Evolutionary conservation across 2,888 invertebrate species (phyloP).

Genomic region (Incurvaria masculella): DNA sequence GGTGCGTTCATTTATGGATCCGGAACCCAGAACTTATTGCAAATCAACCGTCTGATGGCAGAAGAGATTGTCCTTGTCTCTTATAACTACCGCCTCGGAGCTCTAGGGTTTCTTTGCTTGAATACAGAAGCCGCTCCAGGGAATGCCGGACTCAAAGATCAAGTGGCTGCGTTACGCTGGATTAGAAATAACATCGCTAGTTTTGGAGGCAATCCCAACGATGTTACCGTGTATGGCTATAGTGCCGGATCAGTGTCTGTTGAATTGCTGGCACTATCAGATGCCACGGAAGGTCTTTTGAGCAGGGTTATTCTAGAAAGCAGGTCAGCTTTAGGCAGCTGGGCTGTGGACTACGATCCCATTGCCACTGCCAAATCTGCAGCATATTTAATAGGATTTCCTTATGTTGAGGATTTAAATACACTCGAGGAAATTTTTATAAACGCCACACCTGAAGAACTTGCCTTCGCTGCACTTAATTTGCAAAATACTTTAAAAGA

Average conservation of each 20-base stretch:
- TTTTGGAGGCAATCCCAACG: slow-evolving; percentile 4
- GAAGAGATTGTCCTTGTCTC: slow-evolving; percentile 3
- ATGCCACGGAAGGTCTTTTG: slow-evolving; percentile 1
- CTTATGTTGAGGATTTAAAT: slow-evolving; percentile 2
- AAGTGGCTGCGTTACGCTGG: slow-evolving; percentile 5
- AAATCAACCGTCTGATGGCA: no score
- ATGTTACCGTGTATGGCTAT: slow-evolving; percentile 4
- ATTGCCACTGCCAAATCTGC: neutral
- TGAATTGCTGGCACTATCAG: slow-evolving; percentile 1
- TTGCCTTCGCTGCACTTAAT: no score
- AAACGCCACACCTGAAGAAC: neutral
- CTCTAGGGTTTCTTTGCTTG: slow-evolving; percentile 4
- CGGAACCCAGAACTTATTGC: neutral
- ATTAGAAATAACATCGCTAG: slow-evolving; percentile 2
- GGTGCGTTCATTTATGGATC: neutral
- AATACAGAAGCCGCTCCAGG: slow-evolving; percentile 3
- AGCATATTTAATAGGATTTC: neutral
- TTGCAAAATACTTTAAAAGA: no score
- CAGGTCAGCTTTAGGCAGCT: neutral
- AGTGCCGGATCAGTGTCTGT: slow-evolving; percentile 3
- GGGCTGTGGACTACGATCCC: neutral
- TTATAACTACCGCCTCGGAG: slow-evolving; percentile 5
- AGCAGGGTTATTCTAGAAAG: slow-evolving; percentile 5
- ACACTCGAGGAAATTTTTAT: neutral
- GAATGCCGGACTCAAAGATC: slow-evolving; percentile 6